phyloP scores from a whole-genome alignment of 2,113 vertebrate genomes.

The Pitta sordida region DNA sequence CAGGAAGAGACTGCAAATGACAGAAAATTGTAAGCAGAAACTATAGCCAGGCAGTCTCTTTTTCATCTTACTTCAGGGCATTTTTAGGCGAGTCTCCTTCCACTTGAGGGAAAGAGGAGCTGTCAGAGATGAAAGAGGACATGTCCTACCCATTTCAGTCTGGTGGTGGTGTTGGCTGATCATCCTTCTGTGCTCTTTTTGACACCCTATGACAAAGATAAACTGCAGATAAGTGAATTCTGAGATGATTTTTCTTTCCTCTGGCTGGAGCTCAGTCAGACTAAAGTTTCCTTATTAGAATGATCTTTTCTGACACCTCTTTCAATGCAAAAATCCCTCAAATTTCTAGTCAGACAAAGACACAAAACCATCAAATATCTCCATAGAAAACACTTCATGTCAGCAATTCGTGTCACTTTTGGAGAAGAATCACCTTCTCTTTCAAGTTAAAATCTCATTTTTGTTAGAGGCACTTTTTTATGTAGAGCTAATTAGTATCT shows the following conservation, averaged over 20 bases:
- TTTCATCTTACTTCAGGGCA: background rate
- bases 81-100: background rate
- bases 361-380: background rate
- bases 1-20: background rate
- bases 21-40: background rate
- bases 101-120: background rate
- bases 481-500: background rate
- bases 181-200: conserved; percentile 4
- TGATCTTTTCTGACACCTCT: background rate
- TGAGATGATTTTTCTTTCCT: background rate
- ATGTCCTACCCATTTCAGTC: background rate
- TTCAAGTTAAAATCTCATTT: background rate
- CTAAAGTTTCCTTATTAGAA: background rate
- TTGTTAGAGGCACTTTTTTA: background rate
- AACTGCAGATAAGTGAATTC: background rate
- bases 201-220: background rate
- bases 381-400: background rate
- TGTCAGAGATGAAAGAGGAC: background rate
- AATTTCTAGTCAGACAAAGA: background rate
- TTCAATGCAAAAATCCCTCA: background rate
- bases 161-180: background rate
- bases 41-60: background rate
- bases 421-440: background rate
- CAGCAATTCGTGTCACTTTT: background rate
- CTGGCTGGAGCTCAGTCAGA: background rate